Conservation (phyloP, 2,113 vertebrate genomes). For the Neogobius melanostomus region DNA sequence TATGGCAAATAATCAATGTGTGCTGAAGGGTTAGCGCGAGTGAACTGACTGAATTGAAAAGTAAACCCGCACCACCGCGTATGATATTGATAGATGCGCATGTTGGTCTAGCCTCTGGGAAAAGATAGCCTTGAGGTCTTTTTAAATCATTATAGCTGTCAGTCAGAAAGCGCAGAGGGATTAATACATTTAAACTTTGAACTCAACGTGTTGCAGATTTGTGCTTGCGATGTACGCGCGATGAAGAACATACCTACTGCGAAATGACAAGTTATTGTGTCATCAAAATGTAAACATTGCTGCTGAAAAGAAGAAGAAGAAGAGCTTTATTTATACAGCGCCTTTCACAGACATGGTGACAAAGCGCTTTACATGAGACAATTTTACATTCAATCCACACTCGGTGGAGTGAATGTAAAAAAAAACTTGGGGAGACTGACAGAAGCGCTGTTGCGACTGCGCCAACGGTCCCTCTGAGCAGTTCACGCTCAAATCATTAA, state of each 20-base stretch:
- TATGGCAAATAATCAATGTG: constrained; percentile 5
- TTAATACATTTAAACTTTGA: background rate
- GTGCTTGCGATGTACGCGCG: background rate
- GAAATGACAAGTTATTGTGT: background rate
- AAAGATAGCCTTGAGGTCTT: constrained; percentile 3
- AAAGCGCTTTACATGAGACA: too few species aligned
- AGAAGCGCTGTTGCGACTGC: too few species aligned
- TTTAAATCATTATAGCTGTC: constrained; percentile 8
- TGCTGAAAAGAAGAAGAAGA: background rate
- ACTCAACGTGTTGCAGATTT: background rate
- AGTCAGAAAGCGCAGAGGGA: background rate
- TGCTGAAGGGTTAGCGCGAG: background rate
- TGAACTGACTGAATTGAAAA: background rate
- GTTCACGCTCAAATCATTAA: too few species aligned
- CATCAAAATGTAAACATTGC: background rate
- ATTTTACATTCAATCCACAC: too few species aligned
- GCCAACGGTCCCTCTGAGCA: too few species aligned
- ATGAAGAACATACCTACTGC: background rate
- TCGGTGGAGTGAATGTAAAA: too few species aligned
- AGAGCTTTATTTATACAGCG: too few species aligned
- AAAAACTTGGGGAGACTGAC: too few species aligned
- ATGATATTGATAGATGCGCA: background rate
- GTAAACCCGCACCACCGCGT: background rate
- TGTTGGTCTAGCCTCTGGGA: background rate
- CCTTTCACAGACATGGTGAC: too few species aligned